Conservation (phyloP, 2,797 vertebrate species). For the Microctenopoma steveboyesi region DNA sequence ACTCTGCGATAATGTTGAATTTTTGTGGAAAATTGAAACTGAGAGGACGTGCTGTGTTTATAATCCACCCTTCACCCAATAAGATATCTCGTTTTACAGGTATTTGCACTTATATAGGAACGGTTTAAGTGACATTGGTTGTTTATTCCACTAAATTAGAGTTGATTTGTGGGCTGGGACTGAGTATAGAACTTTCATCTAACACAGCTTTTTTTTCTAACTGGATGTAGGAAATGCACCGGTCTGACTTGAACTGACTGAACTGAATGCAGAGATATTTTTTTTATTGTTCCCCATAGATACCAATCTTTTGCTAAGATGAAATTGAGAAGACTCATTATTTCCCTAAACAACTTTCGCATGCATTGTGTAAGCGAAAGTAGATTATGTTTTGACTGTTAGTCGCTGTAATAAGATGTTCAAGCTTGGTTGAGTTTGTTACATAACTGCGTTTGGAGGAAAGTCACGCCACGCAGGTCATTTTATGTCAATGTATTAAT, state of each 20-base stretch:
- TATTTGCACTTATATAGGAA: background rate
- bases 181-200: background rate
- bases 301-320: constrained; percentile 9
- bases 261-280: constrained; percentile 16
- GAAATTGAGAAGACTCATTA: constrained; percentile 2
- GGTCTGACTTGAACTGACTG: background rate
- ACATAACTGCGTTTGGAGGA: no score
- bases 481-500: no score
- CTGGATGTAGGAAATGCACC: constrained; percentile 11
- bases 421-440: no score
- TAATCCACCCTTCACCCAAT: constrained; percentile 13
- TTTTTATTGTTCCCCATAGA: constrained; percentile 28
- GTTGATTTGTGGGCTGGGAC: constrained; percentile 1
- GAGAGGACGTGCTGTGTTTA: background rate
- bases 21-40: background rate
- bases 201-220: constrained; percentile 19
- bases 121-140: background rate
- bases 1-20: constrained; percentile 14
- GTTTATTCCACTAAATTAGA: background rate
- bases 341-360: background rate
- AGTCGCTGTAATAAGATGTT: no score
- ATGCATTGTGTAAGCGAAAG: background rate
- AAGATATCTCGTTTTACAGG: background rate
- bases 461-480: no score
- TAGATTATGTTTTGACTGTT: background rate